These are phyloP conservation scores for Pollenia griseotomentosa DNA, from an alignment of 2,888 invertebrate species.

Conservation along the genomic window DNA sequence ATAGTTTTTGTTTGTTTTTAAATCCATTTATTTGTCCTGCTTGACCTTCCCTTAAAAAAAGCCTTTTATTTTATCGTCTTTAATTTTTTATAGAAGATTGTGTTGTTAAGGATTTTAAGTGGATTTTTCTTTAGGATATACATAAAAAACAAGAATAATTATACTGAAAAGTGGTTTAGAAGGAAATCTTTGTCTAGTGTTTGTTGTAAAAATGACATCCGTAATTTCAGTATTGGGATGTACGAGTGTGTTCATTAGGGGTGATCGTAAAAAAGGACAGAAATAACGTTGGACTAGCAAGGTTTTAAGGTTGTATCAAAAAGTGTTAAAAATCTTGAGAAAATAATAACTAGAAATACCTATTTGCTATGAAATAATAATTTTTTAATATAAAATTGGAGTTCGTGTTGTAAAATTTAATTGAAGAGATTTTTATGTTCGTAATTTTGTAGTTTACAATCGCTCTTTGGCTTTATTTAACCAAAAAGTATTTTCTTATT, in stretches of 20 bases:
- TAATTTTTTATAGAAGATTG: not conserved
- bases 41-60: slow-evolving; percentile 14
- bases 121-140: slow-evolving; percentile 4
- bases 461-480: too few relatives aligned
- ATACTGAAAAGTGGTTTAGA: not conserved
- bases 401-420: too few relatives aligned
- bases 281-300: not conserved
- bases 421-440: too few relatives aligned
- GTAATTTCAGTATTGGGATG: not conserved
- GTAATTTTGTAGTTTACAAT: too few relatives aligned
- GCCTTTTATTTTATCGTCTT: not conserved
- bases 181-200: slow-evolving; percentile 34
- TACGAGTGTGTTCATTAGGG: not conserved
- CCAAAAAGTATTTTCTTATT: too few relatives aligned
- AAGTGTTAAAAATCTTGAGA: too few relatives aligned
- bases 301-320: too few relatives aligned
- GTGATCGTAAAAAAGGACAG: not conserved
- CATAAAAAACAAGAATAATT: not conserved
- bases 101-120: not conserved
- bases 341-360: too few relatives aligned
- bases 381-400: too few relatives aligned
- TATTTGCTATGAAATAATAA: too few relatives aligned
- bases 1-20: too few relatives aligned
- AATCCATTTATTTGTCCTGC: not conserved
- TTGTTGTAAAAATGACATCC: slow-evolving; percentile 19